These are phyloP conservation scores for Lasioglossum zephyrum DNA, from an alignment of 2,888 invertebrate genomes.

Conservation along the genomic window DNA sequence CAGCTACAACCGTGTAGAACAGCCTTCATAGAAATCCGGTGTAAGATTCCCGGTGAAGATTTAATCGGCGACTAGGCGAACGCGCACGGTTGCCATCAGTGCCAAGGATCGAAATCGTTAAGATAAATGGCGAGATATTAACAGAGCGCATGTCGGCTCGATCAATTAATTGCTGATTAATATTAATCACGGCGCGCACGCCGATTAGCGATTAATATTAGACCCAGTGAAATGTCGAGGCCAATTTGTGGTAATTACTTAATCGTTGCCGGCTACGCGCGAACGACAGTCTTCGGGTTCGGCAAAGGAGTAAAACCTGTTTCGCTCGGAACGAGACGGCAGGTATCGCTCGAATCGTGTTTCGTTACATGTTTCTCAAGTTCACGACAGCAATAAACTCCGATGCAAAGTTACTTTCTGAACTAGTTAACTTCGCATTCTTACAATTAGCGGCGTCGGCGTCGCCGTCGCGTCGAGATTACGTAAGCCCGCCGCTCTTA, in stretches of 20 bases:
- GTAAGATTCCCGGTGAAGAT: conserved; percentile 46
- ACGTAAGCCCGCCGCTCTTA: conserved; percentile 8
- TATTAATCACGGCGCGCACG: conserved; percentile 42
- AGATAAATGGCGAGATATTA: conserved; percentile 61
- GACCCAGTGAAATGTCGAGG: conserved; percentile 46
- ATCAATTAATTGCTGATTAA: conserved; percentile 68
- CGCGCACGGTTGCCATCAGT: conserved; percentile 30
- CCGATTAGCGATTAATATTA: conserved; percentile 62
- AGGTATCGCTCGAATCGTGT: conserved; percentile 54
- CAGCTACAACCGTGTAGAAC: conserved; percentile 30
- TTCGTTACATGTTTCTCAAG: conserved; percentile 58
- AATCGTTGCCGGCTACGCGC: conserved; percentile 53
- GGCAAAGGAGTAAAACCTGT: conserved; percentile 67
- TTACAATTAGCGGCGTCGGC: conserved; percentile 32
- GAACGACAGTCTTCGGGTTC: conserved; percentile 44
- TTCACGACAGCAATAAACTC: conserved; percentile 55
- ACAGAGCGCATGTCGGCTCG: conserved; percentile 34
- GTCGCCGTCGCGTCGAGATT: conserved; percentile 2
- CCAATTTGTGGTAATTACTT: conserved; percentile 72
- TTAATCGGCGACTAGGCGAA: conserved; percentile 33
- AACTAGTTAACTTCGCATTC: conserved; percentile 60
- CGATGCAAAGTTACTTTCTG: conserved; percentile 43
- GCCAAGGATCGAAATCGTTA: conserved; percentile 64
- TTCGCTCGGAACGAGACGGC: conserved; percentile 45
- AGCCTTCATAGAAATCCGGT: conserved; percentile 34